phyloP scores from a whole-genome alignment of 2,888 invertebrate genomes.

The Noctua comes region DNA sequence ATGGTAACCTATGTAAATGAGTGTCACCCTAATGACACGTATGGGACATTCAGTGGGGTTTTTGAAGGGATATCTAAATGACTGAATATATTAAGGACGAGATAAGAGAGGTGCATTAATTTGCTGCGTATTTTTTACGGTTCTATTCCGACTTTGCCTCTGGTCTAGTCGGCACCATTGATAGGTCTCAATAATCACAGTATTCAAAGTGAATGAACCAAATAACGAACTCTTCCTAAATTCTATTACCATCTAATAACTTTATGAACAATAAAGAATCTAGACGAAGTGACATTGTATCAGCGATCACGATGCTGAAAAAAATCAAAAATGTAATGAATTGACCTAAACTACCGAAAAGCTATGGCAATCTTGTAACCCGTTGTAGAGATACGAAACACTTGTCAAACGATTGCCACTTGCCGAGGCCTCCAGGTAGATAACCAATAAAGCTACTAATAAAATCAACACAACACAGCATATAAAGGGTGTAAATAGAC shows the following conservation, averaged over 20 bases:
- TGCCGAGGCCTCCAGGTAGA: neutral
- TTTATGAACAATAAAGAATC: neutral
- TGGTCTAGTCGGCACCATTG: neutral
- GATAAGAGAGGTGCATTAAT: neutral
- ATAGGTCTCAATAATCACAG: neutral
- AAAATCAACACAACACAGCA: neutral
- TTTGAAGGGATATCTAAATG: constrained; percentile 56
- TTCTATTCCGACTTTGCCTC: neutral
- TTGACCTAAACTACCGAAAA: neutral
- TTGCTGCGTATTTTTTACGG: neutral
- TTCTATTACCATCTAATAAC: neutral
- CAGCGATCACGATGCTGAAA: neutral
- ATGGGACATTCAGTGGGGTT: constrained; percentile 43
- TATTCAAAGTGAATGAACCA: too few relatives aligned
- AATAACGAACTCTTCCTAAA: neutral
- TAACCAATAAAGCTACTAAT: neutral
- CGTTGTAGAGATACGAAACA: neutral
- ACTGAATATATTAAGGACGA: constrained; percentile 45
- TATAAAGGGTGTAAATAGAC: neutral
- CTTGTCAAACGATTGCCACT: neutral
- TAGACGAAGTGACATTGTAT: neutral
- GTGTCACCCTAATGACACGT: constrained; percentile 74
- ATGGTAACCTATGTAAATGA: constrained; percentile 72
- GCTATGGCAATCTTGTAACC: neutral
- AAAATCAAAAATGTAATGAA: neutral